Base-by-base conservation (phyloP, 2,113 vertebrate species). In the Tetrao urogallus region DNA sequence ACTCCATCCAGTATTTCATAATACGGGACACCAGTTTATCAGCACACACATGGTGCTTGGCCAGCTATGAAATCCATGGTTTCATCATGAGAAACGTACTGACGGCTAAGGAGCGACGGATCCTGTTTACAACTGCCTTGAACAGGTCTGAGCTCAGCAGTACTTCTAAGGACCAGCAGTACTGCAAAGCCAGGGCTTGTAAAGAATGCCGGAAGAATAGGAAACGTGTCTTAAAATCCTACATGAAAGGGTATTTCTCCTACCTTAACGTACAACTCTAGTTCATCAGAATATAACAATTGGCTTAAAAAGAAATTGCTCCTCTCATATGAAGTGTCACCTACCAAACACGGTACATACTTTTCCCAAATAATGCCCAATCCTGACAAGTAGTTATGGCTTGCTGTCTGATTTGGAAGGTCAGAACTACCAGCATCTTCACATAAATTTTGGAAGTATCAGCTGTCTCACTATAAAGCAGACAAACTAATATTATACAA, bases 111-210 rank as follows among this genome's bases (percentile, higher is more conserved):
- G 56, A 66, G 36, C 69, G 70, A 20, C 27, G 17, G 84, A 74
- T 88, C n/a, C 56, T 87, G 63, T 57, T 86, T 61, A 79, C 66
- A n/a, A 69, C 48, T n/a, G 38, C 69, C 63, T 79, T 54, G 30
- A 84, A 79, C 40, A 81, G 65, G 90, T 74, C 58, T n/a, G 48
- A 94, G 54, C 81, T 89, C 87, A 91, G 76, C 36, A 69, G 74
- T 45, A 79, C 65, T 79, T 82, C 25, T 79, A 36, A 50, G 66
- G 34, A 73, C 50, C n/a, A 82, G n/a, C 13, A 48, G 36, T 38
- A 70, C 1, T 8, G n/a, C 54, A 93, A 93, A 82, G 60, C 25
- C 42, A 91, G 42, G 18, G 38, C 47, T 65, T 71, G 74, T 74
- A 80, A 92, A 48, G 61, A 16, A 72, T 43, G 42, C 40, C 28